phyloP scores from a whole-genome alignment of 2,888 invertebrate species.

The Cremastobaeus sp. region DNA sequence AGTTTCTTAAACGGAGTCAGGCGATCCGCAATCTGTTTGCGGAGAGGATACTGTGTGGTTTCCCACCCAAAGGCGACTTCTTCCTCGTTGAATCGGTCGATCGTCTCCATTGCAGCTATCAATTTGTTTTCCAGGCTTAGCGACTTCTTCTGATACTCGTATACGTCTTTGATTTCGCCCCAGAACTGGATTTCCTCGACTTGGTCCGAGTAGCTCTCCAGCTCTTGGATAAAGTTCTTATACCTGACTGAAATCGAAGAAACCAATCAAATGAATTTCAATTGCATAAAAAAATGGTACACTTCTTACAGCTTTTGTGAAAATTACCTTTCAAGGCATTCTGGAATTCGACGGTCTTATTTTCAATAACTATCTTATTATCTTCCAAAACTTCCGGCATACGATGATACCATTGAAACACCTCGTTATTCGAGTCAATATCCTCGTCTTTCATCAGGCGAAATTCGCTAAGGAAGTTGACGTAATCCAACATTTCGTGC shows the following conservation, averaged over 20 bases:
- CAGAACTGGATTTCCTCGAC: constrained; percentile 91
- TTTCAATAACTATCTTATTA: constrained; percentile 86
- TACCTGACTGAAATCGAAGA: constrained; percentile 80
- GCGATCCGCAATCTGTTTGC: constrained; percentile 88
- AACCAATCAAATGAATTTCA: no score
- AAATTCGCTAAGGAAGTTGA: constrained; percentile 91
- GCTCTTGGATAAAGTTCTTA: constrained; percentile 89
- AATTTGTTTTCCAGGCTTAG: constrained; percentile 87
- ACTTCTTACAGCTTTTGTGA: no score
- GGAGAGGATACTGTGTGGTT: constrained; percentile 90
- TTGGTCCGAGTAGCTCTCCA: constrained; percentile 88
- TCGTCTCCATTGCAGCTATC: constrained; percentile 86
- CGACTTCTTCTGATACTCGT: constrained; percentile 89
- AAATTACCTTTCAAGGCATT: constrained; percentile 83
- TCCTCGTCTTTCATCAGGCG: constrained; percentile 88
- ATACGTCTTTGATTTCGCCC: constrained; percentile 90
- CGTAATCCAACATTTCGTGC: constrained; percentile 83
- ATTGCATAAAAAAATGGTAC: no score
- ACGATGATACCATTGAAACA: constrained; percentile 91
- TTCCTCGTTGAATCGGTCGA: constrained; percentile 95
- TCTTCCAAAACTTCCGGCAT: constrained; percentile 91
- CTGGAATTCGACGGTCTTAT: constrained; percentile 91
- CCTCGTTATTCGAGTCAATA: constrained; percentile 90
- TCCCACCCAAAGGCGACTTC: constrained; percentile 94
- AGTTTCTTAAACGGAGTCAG: constrained; percentile 91